phyloP scores from a whole-genome alignment of 2,888 invertebrate species.

The Gortyna flavago region DNA sequence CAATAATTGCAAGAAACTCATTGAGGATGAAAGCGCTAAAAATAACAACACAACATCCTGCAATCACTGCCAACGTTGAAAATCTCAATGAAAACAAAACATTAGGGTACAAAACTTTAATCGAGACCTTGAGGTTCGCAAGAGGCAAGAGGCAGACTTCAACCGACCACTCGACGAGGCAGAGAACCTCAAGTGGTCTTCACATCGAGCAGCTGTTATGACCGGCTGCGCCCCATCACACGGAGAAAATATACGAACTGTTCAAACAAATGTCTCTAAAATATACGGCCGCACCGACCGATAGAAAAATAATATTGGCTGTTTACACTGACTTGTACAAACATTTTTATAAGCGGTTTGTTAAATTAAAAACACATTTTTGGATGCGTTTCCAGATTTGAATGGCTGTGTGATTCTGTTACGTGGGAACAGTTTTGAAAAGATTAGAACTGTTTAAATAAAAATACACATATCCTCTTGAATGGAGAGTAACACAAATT shows the following conservation, averaged over 20 bases:
- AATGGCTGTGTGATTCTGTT: slow-evolving; percentile 51
- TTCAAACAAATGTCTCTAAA: slow-evolving; percentile 80
- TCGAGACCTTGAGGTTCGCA: slow-evolving; percentile 68
- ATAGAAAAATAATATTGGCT: slow-evolving; percentile 74
- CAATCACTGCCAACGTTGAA: slow-evolving; percentile 42
- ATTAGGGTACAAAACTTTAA: slow-evolving; percentile 66
- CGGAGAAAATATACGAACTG: slow-evolving; percentile 79
- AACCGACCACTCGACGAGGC: slow-evolving; percentile 70
- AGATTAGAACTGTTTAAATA: slow-evolving; percentile 34
- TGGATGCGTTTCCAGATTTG: slow-evolving; percentile 60
- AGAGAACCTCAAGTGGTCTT: slow-evolving; percentile 75
- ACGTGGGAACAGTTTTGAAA: slow-evolving; percentile 60
- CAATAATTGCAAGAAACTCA: slow-evolving; percentile 4
- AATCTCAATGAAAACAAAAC: slow-evolving; percentile 58
- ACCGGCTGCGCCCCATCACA: slow-evolving; percentile 82
- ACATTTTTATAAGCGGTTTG: slow-evolving; percentile 76
- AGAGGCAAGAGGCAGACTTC: slow-evolving; percentile 65
- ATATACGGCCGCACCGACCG: slow-evolving; percentile 70
- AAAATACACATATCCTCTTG: slow-evolving; percentile 12
- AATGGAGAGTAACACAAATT: slow-evolving; percentile 14
- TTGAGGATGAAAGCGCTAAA: slow-evolving; percentile 2
- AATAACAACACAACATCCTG: slow-evolving; percentile 33
- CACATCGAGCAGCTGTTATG: slow-evolving; percentile 78
- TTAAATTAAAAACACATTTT: slow-evolving; percentile 73
- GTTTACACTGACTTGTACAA: slow-evolving; percentile 78